Evolutionary conservation across 2,888 invertebrate species (phyloP), one percentile per base, ranked within the genome.

Genomic region (Plebejus melissa): DNA sequence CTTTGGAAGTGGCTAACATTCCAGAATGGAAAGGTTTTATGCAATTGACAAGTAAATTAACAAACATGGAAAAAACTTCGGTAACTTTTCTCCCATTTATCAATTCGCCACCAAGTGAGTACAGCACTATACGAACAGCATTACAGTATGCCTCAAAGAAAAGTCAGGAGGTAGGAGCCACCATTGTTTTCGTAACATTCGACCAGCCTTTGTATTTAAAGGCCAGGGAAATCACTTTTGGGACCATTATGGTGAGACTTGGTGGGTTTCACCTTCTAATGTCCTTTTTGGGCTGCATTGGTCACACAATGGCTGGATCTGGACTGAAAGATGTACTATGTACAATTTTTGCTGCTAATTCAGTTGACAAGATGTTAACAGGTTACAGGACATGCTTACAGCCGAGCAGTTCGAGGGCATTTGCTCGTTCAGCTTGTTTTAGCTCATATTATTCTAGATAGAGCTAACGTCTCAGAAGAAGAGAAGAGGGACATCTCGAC

Each of bases 251-350:
- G 77, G 81, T 85, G 9, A 81, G 77, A 81, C 80, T 87, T 38
- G 85, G 85, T 80, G 87, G 86, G 77, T 87, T 87, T 81, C 85
- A 87, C 82, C 76, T 86, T 80, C 74, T 82, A 46, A 83, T 82
- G 82, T 81, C 80, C 1, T 88, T 82, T 76, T 75, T 86, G 70
- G 83, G 84, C 75, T 58, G 79, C 69, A 81, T 87, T 70, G 87
- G 87, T 38, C 77, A 80, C 74, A 79, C 86, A 46, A 88, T 88
- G 87, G 78, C 78, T 22, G 86, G 86, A 80, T 86, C 78, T 80
- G 82, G 82, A 11, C 74, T 83, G 5, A 79, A 79, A 57, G 82
- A 82, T 77, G 76, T 76, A n/a, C 72, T 80, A 4, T 71, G 57
- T 36, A 65, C 50, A 60, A 80, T 82, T 16, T 82, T 81, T 79